phyloP scores from a whole-genome alignment of 2,797 vertebrate species.

The Amazona finschi region DNA sequence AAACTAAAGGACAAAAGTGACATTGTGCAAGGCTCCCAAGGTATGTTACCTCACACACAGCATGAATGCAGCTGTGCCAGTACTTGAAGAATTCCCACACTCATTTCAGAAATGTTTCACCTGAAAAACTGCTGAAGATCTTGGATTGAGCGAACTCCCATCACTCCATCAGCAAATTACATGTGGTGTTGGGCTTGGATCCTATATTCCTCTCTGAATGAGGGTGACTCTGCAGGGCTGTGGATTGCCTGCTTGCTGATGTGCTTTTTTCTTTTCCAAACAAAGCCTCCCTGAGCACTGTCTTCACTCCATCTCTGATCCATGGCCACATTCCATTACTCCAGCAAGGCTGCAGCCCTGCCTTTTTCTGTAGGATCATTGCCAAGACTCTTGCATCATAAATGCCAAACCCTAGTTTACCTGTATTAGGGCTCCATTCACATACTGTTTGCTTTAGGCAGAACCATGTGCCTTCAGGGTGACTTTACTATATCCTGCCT shows the following conservation, averaged over 20 bases:
- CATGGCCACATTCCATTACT: fast-evolving
- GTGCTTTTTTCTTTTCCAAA: background rate
- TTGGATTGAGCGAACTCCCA: background rate
- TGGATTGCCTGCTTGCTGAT: background rate
- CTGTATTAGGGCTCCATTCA: background rate
- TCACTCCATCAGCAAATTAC: background rate
- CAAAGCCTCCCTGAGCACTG: background rate
- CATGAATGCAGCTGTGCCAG: background rate
- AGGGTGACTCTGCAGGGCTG: background rate
- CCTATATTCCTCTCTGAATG: background rate
- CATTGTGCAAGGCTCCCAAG: background rate
- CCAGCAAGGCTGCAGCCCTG: background rate
- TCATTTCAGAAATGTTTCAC: background rate
- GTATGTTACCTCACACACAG: background rate
- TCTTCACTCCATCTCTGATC: fast-evolving
- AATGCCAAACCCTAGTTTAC: background rate
- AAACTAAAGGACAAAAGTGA: background rate
- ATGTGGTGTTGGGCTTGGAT: fast-evolving
- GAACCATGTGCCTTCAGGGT: background rate
- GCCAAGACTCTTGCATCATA: constrained; percentile 3
- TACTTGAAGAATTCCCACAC: background rate
- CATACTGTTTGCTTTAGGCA: background rate
- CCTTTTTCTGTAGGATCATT: background rate
- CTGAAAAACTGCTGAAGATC: background rate
- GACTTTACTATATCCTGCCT: background rate